Evolutionary conservation across 2,888 invertebrate genomes (phyloP).

Genomic region (Andrena minutula): DNA sequence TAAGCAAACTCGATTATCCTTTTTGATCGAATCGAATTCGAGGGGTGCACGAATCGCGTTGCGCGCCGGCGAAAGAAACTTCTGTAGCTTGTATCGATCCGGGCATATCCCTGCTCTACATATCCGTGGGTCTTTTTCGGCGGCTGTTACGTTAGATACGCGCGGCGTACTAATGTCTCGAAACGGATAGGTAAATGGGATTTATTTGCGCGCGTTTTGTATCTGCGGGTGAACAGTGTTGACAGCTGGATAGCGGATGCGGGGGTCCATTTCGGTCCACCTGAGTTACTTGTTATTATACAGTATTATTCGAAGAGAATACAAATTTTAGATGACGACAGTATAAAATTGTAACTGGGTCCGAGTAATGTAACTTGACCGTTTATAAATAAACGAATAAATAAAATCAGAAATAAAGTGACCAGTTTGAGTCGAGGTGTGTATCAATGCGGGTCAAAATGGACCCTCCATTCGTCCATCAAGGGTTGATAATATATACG

Average conservation of each 20-base stretch:
- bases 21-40: constrained; percentile 40
- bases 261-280: too few species aligned
- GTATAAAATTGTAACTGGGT: too few species aligned
- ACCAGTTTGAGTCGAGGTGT: too few species aligned
- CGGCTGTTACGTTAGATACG: constrained; percentile 61
- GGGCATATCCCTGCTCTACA: constrained; percentile 77
- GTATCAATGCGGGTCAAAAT: too few species aligned
- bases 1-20: constrained; percentile 28
- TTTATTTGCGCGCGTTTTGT: constrained; percentile 18
- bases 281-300: too few species aligned
- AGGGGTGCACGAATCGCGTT: constrained; percentile 18
- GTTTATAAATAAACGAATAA: too few species aligned
- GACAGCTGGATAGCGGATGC: neutral
- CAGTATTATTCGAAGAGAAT: too few species aligned
- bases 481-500: neutral
- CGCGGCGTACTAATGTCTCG: constrained; percentile 33
- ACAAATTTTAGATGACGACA: too few species aligned
- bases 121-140: constrained; percentile 72
- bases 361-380: too few species aligned
- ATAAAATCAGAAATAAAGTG: too few species aligned
- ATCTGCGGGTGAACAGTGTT: constrained; percentile 22
- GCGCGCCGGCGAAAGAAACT: constrained; percentile 22
- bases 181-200: constrained; percentile 34
- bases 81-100: constrained; percentile 47
- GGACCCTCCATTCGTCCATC: too few species aligned